Evolutionary conservation across 2,888 invertebrate genomes (phyloP).

Genomic region (Drosophila ezoana): DNA sequence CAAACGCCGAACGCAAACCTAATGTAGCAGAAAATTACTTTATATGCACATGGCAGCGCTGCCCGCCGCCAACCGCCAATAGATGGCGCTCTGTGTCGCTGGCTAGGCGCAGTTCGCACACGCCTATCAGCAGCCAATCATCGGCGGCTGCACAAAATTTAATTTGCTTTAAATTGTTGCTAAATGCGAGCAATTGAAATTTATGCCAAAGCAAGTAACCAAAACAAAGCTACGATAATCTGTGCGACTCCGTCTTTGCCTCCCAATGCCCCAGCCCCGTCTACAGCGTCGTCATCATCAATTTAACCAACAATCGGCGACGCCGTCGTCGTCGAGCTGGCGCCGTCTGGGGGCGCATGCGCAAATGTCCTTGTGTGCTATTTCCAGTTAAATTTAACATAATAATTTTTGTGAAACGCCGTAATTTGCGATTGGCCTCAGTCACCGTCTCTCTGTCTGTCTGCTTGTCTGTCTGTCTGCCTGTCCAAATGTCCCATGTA

Average conservation of each 20-base stretch:
- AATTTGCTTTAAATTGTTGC: conserved; percentile 80
- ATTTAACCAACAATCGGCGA: conserved; percentile 71
- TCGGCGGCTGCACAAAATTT: conserved; percentile 69
- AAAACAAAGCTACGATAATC: conserved; percentile 65
- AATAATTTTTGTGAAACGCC: conserved; percentile 76
- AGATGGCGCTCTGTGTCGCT: conserved; percentile 52
- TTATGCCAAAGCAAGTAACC: conserved; percentile 68
- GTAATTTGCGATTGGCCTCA: conserved; percentile 69
- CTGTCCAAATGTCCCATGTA: conserved; percentile 43
- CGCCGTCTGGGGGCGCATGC: conserved; percentile 77
- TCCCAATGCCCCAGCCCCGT: background rate
- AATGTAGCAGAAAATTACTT: conserved; percentile 81
- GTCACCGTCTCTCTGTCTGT: conserved; percentile 37
- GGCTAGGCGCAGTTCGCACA: conserved; percentile 36
- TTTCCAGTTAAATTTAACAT: conserved; percentile 75
- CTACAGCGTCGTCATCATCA: conserved; percentile 67
- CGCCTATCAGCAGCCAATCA: conserved; percentile 77
- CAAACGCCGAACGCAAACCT: conserved; percentile 47
- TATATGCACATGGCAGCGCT: conserved; percentile 78
- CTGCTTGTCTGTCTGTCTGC: conserved; percentile 18
- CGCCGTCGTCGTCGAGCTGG: conserved; percentile 63
- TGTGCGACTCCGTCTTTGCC: conserved; percentile 43
- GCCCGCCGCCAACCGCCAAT: conserved; percentile 46
- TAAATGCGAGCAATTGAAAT: conserved; percentile 81
- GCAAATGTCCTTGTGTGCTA: conserved; percentile 80